Evolutionary conservation across 30 jellyfish, hydroid and myxozoan species (phyloP).

Genomic region (Aurelia aurita): DNA sequence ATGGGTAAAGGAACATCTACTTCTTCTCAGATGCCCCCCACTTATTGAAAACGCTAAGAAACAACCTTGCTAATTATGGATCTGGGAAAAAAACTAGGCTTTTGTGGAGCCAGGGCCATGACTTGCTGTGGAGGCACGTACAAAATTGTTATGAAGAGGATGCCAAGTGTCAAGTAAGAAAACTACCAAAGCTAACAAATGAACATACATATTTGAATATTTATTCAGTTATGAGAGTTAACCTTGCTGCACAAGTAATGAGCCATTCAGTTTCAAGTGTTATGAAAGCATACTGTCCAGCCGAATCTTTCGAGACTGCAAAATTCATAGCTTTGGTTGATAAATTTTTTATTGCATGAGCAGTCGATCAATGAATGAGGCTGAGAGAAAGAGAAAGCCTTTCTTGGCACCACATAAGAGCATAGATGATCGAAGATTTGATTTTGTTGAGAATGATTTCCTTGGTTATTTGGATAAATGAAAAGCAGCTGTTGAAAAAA

Average conservation of each 20-base stretch:
- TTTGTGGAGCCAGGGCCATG: too few species aligned
- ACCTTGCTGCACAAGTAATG: conserved; percentile 41
- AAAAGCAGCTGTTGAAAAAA: conserved; percentile 1
- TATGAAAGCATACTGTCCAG: conserved; percentile 10
- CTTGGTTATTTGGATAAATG: conserved; percentile 22
- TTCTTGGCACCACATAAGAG: conserved; percentile 32
- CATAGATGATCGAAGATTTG: conserved; percentile 16
- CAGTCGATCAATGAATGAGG: conserved; percentile 37
- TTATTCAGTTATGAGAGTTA: conserved; percentile 39
- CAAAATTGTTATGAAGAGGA: too few species aligned
- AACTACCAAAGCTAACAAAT: conserved; percentile 49
- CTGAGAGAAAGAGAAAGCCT: conserved; percentile 36
- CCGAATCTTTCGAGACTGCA: conserved; percentile 14
- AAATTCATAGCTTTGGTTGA: conserved; percentile 39
- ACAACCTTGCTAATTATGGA: too few species aligned
- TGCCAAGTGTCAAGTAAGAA: too few species aligned
- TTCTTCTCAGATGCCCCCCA: too few species aligned
- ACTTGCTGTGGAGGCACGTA: too few species aligned
- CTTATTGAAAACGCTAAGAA: too few species aligned
- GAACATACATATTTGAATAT: conserved; percentile 36
- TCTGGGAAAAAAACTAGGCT: too few species aligned
- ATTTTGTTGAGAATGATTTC: conserved; percentile 12
- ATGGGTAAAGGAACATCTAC: too few species aligned
- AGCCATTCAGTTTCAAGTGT: conserved; percentile 22
- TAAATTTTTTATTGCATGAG: conserved; percentile 24